Evolutionary conservation across 2,113 vertebrate species (phyloP).

Genomic region (Nothobranchius furzeri): DNA sequence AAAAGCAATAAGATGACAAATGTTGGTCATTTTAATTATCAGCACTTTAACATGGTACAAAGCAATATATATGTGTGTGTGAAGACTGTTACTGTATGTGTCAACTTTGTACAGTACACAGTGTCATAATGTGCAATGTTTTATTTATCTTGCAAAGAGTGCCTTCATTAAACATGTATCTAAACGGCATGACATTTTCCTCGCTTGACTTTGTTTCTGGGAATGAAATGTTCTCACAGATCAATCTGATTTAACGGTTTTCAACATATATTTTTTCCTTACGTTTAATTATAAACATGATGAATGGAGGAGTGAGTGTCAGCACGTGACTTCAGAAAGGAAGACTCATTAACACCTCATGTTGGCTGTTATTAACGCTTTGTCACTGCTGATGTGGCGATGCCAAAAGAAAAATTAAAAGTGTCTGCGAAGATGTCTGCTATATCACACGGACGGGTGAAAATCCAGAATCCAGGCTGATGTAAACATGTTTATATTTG

Average conservation of each 20-base stretch:
- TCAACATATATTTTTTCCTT: constrained; percentile 8
- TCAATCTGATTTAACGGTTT: neutral
- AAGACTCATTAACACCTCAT: constrained; percentile 43
- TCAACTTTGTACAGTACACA: constrained; percentile 59
- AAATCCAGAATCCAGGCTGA: neutral
- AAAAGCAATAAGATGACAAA: constrained; percentile 51
- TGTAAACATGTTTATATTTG: constrained; percentile 7
- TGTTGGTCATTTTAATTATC: constrained; percentile 42
- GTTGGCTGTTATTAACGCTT: constrained; percentile 40
- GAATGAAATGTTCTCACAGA: neutral
- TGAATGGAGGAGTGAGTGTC: constrained; percentile 34
- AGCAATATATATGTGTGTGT: constrained; percentile 47
- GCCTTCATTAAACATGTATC: constrained; percentile 80
- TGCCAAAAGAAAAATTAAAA: constrained; percentile 1
- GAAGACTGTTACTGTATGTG: constrained; percentile 65
- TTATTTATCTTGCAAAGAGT: constrained; percentile 74
- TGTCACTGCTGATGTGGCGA: constrained; percentile 17
- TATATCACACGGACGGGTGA: constrained; percentile 14
- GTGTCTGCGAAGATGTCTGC: neutral
- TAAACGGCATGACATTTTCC: constrained; percentile 32
- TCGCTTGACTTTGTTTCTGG: constrained; percentile 5
- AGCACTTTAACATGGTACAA: constrained; percentile 68
- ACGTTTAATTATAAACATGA: constrained; percentile 23
- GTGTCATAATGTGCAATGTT: constrained; percentile 67
- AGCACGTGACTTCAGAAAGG: constrained; percentile 14